Evolutionary conservation across 1,140 invertebrate genomes (phyloP), one percentile per base, ranked within the genome.

Genomic region (Bombus terrestris): DNA sequence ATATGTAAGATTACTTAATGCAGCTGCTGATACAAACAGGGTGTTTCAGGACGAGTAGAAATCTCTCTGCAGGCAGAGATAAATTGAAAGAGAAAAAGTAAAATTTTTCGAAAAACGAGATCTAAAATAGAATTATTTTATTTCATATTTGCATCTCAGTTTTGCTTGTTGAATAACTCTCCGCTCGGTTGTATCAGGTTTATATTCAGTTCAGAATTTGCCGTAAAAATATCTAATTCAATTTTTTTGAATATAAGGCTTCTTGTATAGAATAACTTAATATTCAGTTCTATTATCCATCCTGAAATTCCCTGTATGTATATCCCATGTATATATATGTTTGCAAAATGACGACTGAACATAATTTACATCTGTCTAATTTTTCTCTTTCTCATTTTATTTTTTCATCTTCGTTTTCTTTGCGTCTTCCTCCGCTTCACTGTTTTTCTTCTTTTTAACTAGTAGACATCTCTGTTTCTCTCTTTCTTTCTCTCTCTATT

Each of bases 401-500:
- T 75, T 35, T 73, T 35, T 18, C 2, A 18, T 9, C 32, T 8
- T 18, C 35, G 28, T 83, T n/a, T 22, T 28, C 12, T 15, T 18
- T 69, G 12, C 62, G 39, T 62, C 0, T 66, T 25, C 39, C 39
- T 86, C 78, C 28, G 57, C 77, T 68, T 87, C 66, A 68, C 62
- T 9, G 41, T 85, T 91, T 87, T 86, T 47, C 32, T 72, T 59
- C 25, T 66, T 84, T 53, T 69, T 15, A 25, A 39, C 59, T n/a
- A 41, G 12, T 43, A 22, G 69, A 57, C 28, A 43, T n/a, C 25
- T 66, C 32, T 32, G 22, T 75, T 28, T 76, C 22, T 74, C 1
- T 82, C 2, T 68, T 3, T 53, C 6, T 53, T 0, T 47, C 3
- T 43, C 6, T 66, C 32, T 25, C 18, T 74, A 5, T 83, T 8